A percentile compares a stretch with the other conserved stretches of the same genome.
These are phyloP conservation scores for Morus bassanus DNA, from an alignment of 2,797 vertebrate genomes.

Conservation along the genomic window DNA sequence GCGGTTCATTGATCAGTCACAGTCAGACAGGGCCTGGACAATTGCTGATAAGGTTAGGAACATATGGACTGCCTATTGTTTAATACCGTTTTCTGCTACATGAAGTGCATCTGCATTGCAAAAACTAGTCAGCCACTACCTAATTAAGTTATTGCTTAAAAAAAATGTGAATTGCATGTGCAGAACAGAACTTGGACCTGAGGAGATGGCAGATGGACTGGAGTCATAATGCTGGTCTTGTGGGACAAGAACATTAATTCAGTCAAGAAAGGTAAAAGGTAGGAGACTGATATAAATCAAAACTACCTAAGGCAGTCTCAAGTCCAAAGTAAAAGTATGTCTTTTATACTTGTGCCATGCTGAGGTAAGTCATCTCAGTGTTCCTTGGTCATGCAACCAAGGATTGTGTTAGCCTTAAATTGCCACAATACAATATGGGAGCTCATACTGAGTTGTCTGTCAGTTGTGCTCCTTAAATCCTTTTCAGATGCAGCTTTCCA, in stretches of 20 bases:
- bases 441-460: neutral
- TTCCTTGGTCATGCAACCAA: neutral
- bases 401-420: neutral
- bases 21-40: neutral
- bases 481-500: neutral
- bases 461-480: neutral
- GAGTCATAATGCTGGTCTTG: neutral
- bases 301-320: accelerated
- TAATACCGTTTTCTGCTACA: neutral
- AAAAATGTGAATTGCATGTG: neutral
- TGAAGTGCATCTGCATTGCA: neutral
- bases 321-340: neutral
- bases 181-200: neutral
- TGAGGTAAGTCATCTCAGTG: neutral
- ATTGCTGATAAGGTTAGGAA: neutral
- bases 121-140: neutral
- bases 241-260: neutral
- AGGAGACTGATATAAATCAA: neutral
- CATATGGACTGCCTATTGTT: neutral
- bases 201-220: neutral
- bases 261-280: neutral
- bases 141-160: neutral
- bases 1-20: neutral
- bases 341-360: neutral
- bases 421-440: neutral